Conservation (phyloP, 92 coral and sea anemone species). For the Montipora capitata region DNA sequence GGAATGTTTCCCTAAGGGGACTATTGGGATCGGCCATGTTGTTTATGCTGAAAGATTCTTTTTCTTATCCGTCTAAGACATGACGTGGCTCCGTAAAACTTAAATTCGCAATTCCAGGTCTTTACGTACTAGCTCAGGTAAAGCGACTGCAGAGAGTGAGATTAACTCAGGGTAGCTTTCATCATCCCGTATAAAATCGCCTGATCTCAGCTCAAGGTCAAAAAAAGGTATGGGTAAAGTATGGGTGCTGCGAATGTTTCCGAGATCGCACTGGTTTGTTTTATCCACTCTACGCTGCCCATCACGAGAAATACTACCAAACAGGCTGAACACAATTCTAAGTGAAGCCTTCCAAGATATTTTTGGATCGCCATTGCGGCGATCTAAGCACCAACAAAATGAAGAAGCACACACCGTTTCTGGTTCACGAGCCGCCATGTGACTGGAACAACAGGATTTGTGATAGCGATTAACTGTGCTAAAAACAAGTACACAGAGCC, state of each 20-base stretch:
- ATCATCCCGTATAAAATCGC: constrained; percentile 7
- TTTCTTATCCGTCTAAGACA: too few relatives aligned
- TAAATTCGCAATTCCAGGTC: too few relatives aligned
- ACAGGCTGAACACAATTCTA: background rate
- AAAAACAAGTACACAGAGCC: constrained; percentile 12
- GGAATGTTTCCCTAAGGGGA: too few relatives aligned
- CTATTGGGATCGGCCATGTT: too few relatives aligned
- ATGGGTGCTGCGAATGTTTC: constrained; percentile 12
- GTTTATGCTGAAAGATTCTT: too few relatives aligned
- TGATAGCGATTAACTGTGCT: constrained; percentile 4
- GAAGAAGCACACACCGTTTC: constrained; percentile 3
- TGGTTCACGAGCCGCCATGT: constrained; percentile 4
- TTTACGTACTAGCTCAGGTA: too few relatives aligned
- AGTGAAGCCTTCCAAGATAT: background rate
- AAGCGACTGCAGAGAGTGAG: too few relatives aligned
- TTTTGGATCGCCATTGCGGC: background rate
- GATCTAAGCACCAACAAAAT: background rate
- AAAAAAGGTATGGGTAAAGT: too few relatives aligned
- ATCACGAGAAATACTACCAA: too few relatives aligned
- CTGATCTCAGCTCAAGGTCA: constrained; percentile 24
- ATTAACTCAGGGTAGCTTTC: background rate
- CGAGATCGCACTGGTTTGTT: too few relatives aligned
- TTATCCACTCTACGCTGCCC: too few relatives aligned
- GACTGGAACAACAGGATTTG: constrained; percentile 11
- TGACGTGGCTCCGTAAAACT: too few relatives aligned